Evolutionary conservation across 2,888 invertebrate genomes (phyloP).

Genomic region (Glyphotaelius pellucidus): DNA sequence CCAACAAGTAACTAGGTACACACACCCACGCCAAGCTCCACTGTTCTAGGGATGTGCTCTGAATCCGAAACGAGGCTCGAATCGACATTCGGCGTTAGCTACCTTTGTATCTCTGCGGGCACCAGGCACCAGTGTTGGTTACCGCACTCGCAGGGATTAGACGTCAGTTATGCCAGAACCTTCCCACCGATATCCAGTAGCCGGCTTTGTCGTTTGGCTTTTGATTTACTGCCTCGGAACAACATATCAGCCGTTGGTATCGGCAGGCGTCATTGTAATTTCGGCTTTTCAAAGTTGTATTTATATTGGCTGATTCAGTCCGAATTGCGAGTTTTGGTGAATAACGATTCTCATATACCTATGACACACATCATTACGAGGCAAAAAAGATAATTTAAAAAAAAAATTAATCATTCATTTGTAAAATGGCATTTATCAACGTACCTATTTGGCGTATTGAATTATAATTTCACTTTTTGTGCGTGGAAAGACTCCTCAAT

Average conservation of each 20-base stretch:
- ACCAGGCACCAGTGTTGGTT: neutral
- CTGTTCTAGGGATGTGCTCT: slow-evolving; percentile 15
- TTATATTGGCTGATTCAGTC: neutral
- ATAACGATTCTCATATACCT: neutral
- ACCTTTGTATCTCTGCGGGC: neutral
- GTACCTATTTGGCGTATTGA: too few relatives aligned
- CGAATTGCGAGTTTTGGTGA: neutral
- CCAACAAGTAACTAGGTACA: neutral
- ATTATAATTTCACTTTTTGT: too few relatives aligned
- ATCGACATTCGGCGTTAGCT: slow-evolving; percentile 18
- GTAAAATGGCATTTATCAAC: too few relatives aligned
- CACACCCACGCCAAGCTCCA: neutral
- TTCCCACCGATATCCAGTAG: slow-evolving; percentile 3
- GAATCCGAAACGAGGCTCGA: slow-evolving; percentile 7
- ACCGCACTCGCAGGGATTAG: slow-evolving; percentile 25
- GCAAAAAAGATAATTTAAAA: too few relatives aligned
- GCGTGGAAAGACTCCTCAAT: too few relatives aligned
- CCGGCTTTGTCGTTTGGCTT: slow-evolving; percentile 33
- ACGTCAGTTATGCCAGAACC: slow-evolving; percentile 21
- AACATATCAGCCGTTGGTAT: neutral
- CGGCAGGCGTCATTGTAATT: neutral
- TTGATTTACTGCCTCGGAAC: slow-evolving; percentile 34
- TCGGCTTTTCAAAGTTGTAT: neutral
- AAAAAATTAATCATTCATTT: too few relatives aligned
- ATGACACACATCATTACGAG: too few relatives aligned